Evolutionary conservation across 2,797 vertebrate genomes (phyloP), one percentile per base, ranked within the genome.

Genomic region (Hapalemur alaotrensis): DNA sequence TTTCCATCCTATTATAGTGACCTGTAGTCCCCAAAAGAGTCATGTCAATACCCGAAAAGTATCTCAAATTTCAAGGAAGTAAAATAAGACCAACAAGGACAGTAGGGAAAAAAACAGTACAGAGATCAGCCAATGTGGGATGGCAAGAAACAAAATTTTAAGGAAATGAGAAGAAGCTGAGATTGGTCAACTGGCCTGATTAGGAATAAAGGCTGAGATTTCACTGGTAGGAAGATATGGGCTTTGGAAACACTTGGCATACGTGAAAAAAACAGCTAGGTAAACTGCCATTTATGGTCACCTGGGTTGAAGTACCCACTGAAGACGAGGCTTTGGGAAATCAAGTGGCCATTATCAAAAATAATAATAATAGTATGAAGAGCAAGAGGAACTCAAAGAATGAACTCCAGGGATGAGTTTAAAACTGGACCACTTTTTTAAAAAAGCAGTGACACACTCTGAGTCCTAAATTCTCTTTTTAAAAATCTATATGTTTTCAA

Each of bases 401-500:
- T 87, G 30, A 92, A 69, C 52, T 70, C 38, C 54, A 93, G 22
- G 48, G 25, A 76, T 38, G 41, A 93, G 23, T 86, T 79, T 88
- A 88, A 83, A 80, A 82, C 23, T 67, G 30, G n/a, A 52, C 46
- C 41, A 48, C 63, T 61, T 65, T n/a, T 30, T n/a, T 65, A 30
- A 30, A 72, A 67, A 82, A 82, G 30, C 46, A 67, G 30, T 79
- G 72, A 48, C n/a, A 82, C 20, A 63, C 23, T 54, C 83, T 30
- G 63, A 93, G 28, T 92, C 65, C 65, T 73, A 73, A 94, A 89
- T 94, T 72, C 54, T 92, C 52, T 28, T 76, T 80, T 61, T 59
- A 79, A 69, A 83, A 59, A 89, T 25, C 52, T 65, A 1, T 70
- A 50, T 67, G 61, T 79, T 73, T 54, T 35, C 25, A 54, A 78